A percentile compares a stretch with the other conserved stretches of the same genome.
Conservation (phyloP, 2,797 vertebrate species). For the Pelochelys cantorii region DNA sequence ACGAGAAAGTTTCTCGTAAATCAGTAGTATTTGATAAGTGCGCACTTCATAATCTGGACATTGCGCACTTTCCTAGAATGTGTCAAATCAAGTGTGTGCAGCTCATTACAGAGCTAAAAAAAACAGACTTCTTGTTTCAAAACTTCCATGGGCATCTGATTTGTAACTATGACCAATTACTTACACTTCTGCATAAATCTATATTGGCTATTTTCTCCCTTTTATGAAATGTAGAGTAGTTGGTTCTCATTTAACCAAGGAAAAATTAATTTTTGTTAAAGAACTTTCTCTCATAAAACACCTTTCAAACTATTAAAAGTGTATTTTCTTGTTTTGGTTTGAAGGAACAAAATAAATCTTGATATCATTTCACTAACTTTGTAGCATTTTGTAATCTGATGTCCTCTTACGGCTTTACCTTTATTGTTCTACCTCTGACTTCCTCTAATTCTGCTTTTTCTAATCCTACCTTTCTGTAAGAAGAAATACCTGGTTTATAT, state of each 20-base stretch:
- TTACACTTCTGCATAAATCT: not conserved
- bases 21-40: slow-evolving; percentile 37
- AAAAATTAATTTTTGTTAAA: not conserved
- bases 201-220: slow-evolving; percentile 41
- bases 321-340: slow-evolving; percentile 29
- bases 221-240: slow-evolving; percentile 53
- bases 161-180: not conserved
- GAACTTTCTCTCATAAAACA: not conserved
- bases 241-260: not conserved
- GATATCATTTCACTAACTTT: slow-evolving; percentile 14
- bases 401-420: slow-evolving; percentile 14
- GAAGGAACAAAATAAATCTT: slow-evolving; percentile 19
- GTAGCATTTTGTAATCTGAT: not conserved
- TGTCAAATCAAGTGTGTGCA: slow-evolving; percentile 21
- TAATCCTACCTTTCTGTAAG: slow-evolving; percentile 52
- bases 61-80: not conserved
- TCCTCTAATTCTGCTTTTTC: slow-evolving; percentile 30
- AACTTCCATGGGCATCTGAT: not conserved
- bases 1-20: slow-evolving; percentile 31
- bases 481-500: slow-evolving; percentile 58
- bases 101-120: not conserved
- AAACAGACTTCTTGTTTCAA: not conserved
- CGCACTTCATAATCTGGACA: not conserved
- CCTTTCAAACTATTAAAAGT: not conserved
- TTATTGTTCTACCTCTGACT: slow-evolving; percentile 9